Evolutionary conservation across 2,113 vertebrate species (phyloP).

Genomic region (Pygoscelis adeliae): DNA sequence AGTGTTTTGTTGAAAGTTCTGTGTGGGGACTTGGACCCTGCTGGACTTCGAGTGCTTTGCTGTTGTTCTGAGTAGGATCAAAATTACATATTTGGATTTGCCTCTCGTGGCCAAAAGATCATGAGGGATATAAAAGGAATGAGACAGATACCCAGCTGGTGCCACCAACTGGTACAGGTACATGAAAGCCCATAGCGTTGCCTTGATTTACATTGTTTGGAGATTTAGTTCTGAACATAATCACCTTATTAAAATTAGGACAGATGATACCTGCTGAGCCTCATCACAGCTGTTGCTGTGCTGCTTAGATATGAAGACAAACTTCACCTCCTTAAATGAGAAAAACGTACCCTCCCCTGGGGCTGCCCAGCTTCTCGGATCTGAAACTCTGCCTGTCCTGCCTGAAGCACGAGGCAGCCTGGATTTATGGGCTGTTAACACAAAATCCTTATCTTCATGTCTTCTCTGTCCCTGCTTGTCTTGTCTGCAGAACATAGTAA

Average conservation of each 20-base stretch:
- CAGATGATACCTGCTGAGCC: neutral
- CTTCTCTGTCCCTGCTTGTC: neutral
- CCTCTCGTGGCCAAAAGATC: neutral
- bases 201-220: neutral
- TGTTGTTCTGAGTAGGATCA: neutral
- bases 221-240: neutral
- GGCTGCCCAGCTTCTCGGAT: neutral
- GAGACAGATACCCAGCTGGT: neutral
- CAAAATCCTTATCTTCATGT: neutral
- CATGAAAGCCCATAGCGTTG: rapidly evolving
- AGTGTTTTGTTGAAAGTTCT: neutral
- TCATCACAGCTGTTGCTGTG: neutral
- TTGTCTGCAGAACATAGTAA: neutral
- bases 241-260: neutral
- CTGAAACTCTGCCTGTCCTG: neutral
- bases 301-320: neutral
- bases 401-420: neutral
- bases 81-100: neutral
- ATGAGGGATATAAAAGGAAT: neutral
- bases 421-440: neutral
- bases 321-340: neutral
- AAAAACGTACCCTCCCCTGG: rapidly evolving
- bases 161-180: neutral
- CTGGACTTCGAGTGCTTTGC: neutral
- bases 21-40: neutral